Evolutionary conservation across 2,113 vertebrate genomes (phyloP).

Genomic region (Aphelocoma coerulescens): DNA sequence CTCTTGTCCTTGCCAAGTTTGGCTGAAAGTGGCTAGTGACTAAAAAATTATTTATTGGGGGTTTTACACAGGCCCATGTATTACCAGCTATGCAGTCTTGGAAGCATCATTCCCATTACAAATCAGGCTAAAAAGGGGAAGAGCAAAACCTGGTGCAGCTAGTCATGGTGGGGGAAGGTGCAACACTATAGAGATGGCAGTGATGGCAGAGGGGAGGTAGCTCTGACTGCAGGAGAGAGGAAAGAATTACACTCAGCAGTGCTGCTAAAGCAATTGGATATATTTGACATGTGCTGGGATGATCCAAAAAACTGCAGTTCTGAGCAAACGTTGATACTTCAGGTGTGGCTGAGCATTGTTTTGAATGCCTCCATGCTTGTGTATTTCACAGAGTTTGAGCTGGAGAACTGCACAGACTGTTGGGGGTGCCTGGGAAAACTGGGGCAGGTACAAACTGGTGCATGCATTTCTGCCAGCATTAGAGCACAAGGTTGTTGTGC

Average conservation of each 20-base stretch:
- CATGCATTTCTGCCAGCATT: background rate
- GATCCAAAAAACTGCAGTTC: background rate
- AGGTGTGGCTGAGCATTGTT: background rate
- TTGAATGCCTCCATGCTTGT: background rate
- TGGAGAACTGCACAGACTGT: background rate
- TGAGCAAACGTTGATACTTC: background rate
- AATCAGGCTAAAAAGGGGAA: background rate
- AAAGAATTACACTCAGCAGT: background rate
- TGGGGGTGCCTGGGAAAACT: background rate
- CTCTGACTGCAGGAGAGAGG: background rate
- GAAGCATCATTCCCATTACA: background rate
- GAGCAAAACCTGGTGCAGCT: background rate
- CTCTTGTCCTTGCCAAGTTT: background rate
- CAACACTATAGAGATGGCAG: background rate
- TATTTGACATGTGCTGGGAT: background rate
- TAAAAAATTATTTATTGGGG: background rate
- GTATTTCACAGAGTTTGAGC: background rate
- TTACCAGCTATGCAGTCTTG: background rate
- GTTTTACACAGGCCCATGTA: background rate
- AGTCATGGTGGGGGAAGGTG: background rate
- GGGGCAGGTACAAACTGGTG: background rate
- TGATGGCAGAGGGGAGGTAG: background rate
- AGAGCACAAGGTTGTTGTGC: background rate
- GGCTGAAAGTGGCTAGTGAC: background rate
- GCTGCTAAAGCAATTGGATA: background rate